A percentile compares a stretch with the other conserved stretches of the same genome.
Evolutionary conservation across 2,888 invertebrate genomes (phyloP).

Genomic region (Holacanthella duospinosa): DNA sequence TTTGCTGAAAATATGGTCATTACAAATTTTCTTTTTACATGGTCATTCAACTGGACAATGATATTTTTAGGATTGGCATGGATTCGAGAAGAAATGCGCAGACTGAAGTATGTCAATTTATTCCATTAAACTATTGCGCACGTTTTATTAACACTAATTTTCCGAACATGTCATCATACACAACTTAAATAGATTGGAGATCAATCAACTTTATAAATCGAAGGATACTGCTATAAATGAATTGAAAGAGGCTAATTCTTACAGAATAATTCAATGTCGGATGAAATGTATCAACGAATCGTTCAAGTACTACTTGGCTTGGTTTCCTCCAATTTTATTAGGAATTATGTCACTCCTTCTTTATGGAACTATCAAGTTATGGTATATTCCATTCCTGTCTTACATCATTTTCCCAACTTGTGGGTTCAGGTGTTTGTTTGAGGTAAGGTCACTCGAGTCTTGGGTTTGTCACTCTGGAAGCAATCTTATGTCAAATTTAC

Average conservation of each 20-base stretch:
- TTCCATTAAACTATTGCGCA: no score
- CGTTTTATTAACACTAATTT: no score
- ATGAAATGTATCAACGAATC: background rate
- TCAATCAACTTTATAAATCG: no score
- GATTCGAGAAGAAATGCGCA: background rate
- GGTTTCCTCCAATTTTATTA: conserved; percentile 1
- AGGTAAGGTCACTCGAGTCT: no score
- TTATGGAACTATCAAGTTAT: background rate
- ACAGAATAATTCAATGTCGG: background rate
- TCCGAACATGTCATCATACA: no score
- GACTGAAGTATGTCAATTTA: background rate
- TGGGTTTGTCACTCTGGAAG: no score
- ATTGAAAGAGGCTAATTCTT: no score
- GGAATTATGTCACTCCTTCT: conserved; percentile 4
- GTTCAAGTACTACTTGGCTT: conserved; percentile 1
- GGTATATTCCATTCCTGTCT: background rate
- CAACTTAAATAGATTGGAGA: no score
- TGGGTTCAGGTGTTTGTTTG: background rate
- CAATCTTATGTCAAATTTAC: no score
- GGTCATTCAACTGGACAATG: conserved; percentile 6
- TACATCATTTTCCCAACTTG: conserved; percentile 4
- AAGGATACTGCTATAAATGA: no score
- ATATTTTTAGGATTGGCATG: conserved; percentile 7
- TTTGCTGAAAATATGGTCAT: background rate
- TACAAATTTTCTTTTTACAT: background rate